Percentiles rank a stretch among this genome's conserved stretches.
Conservation (phyloP, 1,140 invertebrate genomes). For the Rhagoletis pomonella region DNA sequence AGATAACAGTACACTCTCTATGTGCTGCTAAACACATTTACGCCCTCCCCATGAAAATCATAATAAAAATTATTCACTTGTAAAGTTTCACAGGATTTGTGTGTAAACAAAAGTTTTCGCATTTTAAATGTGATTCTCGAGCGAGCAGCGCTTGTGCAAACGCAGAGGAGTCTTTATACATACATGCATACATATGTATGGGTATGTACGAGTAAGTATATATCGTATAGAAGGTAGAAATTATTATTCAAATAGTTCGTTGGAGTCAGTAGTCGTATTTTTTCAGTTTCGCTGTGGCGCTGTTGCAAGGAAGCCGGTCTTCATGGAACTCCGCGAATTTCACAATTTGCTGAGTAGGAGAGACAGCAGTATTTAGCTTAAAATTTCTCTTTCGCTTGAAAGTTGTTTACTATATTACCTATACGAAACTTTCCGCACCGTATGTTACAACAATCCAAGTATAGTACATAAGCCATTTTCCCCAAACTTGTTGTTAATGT, state of each 20-base stretch:
- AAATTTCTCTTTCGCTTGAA: not conserved
- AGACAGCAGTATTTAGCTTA: not conserved
- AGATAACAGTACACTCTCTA: not conserved
- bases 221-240: not conserved
- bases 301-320: not conserved
- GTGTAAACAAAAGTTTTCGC: slow-evolving; percentile 43
- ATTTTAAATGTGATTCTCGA: slow-evolving; percentile 46
- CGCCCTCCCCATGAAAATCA: slow-evolving; percentile 37
- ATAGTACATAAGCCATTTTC: not conserved
- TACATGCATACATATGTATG: not conserved
- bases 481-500: too few species aligned
- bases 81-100: slow-evolving; percentile 52
- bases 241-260: not conserved
- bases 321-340: not conserved
- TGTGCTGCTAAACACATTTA: not conserved
- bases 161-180: not conserved
- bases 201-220: too few species aligned
- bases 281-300: not conserved
- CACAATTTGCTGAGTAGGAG: not conserved
- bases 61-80: slow-evolving; percentile 55
- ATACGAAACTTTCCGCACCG: not conserved
- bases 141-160: not conserved
- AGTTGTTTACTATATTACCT: not conserved
- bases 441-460: not conserved
- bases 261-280: not conserved